Conservation (phyloP, 2,797 vertebrate species). For the Alcedo quadribrachys region DNA sequence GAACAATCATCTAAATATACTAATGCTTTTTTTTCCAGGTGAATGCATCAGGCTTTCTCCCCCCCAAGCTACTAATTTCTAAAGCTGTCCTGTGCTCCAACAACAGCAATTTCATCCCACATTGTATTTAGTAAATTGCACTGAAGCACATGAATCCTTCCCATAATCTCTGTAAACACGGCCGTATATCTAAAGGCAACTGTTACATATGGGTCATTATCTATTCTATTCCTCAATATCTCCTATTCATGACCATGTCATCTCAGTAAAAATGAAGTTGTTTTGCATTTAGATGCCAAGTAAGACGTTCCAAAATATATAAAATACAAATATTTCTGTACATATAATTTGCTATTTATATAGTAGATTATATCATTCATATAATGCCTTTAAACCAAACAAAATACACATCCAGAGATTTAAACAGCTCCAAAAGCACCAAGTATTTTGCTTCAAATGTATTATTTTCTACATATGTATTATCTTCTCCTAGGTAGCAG, state of each 20-base stretch:
- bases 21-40: constrained; percentile 35
- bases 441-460: not conserved
- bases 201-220: constrained; percentile 43
- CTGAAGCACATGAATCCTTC: constrained; percentile 27
- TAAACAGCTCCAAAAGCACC: not conserved
- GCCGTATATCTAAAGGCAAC: constrained; percentile 35
- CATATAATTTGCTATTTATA: not conserved
- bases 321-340: constrained; percentile 11
- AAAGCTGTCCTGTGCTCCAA: constrained; percentile 38
- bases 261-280: constrained; percentile 55
- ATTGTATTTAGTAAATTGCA: constrained; percentile 60
- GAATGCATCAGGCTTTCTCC: not conserved
- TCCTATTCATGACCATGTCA: constrained; percentile 25
- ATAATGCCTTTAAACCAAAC: constrained; percentile 32
- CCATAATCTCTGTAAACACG: constrained; percentile 30
- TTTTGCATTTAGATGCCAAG: constrained; percentile 53
- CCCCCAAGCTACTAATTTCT: constrained; percentile 7
- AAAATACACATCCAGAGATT: not conserved
- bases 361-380: not conserved
- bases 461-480: not conserved
- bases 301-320: constrained; percentile 11
- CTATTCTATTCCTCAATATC: constrained; percentile 11
- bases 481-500: not conserved
- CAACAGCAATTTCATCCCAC: constrained; percentile 56
- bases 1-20: constrained; percentile 31